phyloP scores from a whole-genome alignment of 1,140 invertebrate species.

The Ooceraea biroi region DNA sequence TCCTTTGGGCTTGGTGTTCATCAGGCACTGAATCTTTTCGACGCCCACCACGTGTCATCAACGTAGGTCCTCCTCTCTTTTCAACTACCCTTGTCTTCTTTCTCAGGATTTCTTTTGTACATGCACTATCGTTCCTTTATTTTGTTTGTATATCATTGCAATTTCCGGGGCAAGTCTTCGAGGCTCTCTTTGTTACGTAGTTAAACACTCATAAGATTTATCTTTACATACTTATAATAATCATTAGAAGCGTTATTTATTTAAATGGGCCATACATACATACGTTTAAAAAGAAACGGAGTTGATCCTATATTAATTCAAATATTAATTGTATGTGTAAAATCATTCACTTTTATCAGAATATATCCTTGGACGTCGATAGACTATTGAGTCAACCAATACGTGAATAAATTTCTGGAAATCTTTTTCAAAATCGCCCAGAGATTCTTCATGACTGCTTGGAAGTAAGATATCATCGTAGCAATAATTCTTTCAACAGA shows the following conservation, averaged over 20 bases:
- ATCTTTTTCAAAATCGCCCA: too few species aligned
- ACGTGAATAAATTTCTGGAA: too few species aligned
- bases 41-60: constrained; percentile 77
- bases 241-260: background rate
- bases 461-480: too few species aligned
- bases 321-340: too few species aligned
- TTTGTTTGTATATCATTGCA: constrained; percentile 68
- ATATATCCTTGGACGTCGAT: too few species aligned
- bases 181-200: background rate
- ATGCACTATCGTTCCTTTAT: constrained; percentile 2
- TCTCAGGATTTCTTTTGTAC: background rate
- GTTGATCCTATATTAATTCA: too few species aligned
- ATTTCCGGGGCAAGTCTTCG: constrained; percentile 32
- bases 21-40: constrained; percentile 76
- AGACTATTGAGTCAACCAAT: too few species aligned
- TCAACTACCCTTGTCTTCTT: constrained; percentile 4
- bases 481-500: too few species aligned
- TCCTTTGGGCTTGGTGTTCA: constrained; percentile 74
- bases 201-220: background rate
- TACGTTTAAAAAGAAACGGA: too few species aligned
- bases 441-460: too few species aligned
- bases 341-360: too few species aligned
- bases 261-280: background rate
- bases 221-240: background rate
- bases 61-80: constrained; percentile 49